phyloP scores from a whole-genome alignment of 2,797 vertebrate species.

The Catamblyrhynchus diadema region DNA sequence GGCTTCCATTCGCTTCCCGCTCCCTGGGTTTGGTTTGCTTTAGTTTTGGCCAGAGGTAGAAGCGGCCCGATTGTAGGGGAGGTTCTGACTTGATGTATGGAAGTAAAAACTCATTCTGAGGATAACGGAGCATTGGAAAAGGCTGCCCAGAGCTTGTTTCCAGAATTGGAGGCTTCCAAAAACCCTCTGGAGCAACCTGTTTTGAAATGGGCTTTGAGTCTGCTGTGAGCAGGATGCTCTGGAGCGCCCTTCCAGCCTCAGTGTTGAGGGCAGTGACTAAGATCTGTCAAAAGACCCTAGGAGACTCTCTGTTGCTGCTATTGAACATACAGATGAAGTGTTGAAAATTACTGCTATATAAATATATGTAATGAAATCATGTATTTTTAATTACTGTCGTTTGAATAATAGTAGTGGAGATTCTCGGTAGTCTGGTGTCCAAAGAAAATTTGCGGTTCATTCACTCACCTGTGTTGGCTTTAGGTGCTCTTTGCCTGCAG shows the following conservation, averaged over 20 bases:
- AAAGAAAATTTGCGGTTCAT: not conserved
- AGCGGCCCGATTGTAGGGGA: not conserved
- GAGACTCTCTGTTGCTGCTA: not conserved
- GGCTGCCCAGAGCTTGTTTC: not conserved
- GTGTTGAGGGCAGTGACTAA: fast-evolving
- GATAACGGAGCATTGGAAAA: not conserved
- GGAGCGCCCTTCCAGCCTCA: not conserved
- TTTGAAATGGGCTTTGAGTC: not conserved
- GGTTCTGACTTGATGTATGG: not conserved
- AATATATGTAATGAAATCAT: not conserved
- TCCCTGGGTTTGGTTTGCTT: not conserved
- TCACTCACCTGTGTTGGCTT: fast-evolving
- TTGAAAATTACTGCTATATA: not conserved
- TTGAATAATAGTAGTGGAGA: not conserved
- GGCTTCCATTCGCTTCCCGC: not conserved
- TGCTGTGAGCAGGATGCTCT: not conserved
- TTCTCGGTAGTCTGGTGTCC: not conserved
- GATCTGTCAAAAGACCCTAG: not conserved
- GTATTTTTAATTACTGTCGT: not conserved
- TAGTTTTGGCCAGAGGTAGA: too few species aligned
- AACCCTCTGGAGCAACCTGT: not conserved
- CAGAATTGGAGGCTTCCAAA: not conserved
- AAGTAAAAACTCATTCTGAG: not conserved
- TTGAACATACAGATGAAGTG: not conserved
- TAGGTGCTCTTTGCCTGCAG: not conserved